phyloP scores from a whole-genome alignment of 2,797 vertebrate species.

The Pogoniulus pusillus region DNA sequence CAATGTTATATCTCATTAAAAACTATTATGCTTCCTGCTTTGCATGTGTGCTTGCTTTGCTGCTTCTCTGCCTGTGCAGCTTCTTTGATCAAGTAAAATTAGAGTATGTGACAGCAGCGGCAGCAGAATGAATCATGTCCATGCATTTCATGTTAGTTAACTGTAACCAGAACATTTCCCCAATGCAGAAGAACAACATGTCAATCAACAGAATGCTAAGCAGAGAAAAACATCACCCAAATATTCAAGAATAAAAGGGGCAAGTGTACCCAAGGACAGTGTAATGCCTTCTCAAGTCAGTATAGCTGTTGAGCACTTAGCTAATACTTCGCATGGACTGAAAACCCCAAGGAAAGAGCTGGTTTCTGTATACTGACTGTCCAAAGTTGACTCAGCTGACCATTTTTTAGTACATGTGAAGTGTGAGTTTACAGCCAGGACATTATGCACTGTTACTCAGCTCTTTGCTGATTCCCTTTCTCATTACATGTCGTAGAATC shows the following conservation, averaged over 20 bases:
- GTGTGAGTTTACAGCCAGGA: too few relatives aligned
- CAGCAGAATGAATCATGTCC: background rate
- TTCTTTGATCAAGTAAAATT: background rate
- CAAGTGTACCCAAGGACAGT: background rate
- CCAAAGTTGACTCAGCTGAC: background rate
- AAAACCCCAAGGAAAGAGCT: background rate
- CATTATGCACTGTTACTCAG: too few relatives aligned
- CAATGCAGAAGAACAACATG: background rate
- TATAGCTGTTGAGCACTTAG: background rate
- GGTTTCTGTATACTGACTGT: background rate
- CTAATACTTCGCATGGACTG: background rate
- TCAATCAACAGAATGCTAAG: background rate
- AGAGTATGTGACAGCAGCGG: background rate
- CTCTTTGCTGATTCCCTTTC: too few relatives aligned
- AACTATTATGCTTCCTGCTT: background rate
- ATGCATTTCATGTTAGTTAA: background rate
- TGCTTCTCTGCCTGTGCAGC: background rate
- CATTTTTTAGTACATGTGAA: too few relatives aligned
- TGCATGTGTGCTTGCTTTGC: background rate
- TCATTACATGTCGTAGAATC: too few relatives aligned
- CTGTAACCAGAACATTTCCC: background rate
- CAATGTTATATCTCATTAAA: background rate
- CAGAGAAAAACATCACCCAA: background rate
- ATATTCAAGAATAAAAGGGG: background rate
- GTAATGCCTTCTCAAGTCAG: background rate